Evolutionary conservation across 2,797 vertebrate species (phyloP), one percentile per base, ranked within the genome.

Genomic region (Halcyon badia): DNA sequence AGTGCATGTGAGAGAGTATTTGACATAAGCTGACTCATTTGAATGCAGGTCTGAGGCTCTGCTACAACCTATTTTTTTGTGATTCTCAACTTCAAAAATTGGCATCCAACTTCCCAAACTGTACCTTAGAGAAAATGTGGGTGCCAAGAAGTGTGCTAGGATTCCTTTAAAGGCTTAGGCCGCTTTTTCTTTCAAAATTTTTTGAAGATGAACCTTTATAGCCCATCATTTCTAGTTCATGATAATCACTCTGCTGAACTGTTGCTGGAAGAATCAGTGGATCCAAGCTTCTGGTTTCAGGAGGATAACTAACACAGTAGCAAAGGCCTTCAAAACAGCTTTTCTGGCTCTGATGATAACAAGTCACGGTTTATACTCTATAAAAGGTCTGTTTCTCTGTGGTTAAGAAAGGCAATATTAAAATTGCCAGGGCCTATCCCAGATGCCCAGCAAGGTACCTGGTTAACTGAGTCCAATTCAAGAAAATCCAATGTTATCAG

Each of bases 51-150:
- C 49, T 61, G 41, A 73, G 92, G 35, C 30, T 58, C 42, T 57
- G 33, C 58, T 77, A 19, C 54, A 73, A 21, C 14, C 7, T 51
- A 6, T 0, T 84, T 71, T 46, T 42, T 8, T 73, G 21, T 81
- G 42, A 39, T 46, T 71, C 56, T 61, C 14, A 26, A 1, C 42
- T 66, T 80, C 9, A 4, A 9, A 61, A 82, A 41, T n/a, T 3
- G 35, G 6, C 41, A 37, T 66, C 81, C 28, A 54, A 0, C 13
- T 69, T 83, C 28, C 64, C 42, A 35, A 61, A 39, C 13, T 18
- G 1, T 22, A 14, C 35, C 30, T 30, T 65, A 28, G 5, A 5
- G 56, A 51, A 84, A 81, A 78, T 0, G 0, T 26, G 46, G 18
- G 21, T 66, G 41, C 15, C 17, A 33, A 46, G 20, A 42, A 51